These are phyloP conservation scores for Rhyacophila brunnea DNA, from an alignment of 1,140 invertebrate species.

Conservation along the genomic window DNA sequence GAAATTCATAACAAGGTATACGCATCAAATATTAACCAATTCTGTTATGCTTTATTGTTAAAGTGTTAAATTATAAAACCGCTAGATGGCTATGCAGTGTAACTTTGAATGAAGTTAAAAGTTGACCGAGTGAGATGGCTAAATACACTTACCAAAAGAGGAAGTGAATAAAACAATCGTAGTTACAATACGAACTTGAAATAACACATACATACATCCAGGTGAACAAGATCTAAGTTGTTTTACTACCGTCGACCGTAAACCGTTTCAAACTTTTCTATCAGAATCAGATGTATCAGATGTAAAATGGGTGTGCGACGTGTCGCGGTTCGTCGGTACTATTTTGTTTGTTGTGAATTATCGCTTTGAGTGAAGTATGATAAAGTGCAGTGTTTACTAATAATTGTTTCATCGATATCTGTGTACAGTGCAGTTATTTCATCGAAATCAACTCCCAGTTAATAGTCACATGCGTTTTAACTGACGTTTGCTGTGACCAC, in stretches of 20 bases:
- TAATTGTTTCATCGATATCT: constrained; percentile 19
- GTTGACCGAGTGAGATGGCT: constrained; percentile 37
- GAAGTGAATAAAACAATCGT: constrained; percentile 1
- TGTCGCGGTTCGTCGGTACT: constrained; percentile 39
- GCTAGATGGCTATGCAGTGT: constrained; percentile 14
- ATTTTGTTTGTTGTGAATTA: constrained; percentile 17
- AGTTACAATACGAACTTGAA: neutral
- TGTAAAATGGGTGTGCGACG: constrained; percentile 55
- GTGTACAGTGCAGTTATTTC: constrained; percentile 24
- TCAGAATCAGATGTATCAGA: constrained; percentile 55
- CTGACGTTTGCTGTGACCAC: constrained; percentile 48
- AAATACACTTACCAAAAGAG: constrained; percentile 24
- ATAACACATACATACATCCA: constrained; percentile 40
- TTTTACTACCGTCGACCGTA: constrained; percentile 58
- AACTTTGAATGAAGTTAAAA: neutral
- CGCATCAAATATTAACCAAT: too few relatives aligned
- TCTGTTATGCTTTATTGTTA: too few relatives aligned
- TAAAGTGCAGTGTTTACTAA: constrained; percentile 18
- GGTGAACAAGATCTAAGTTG: constrained; percentile 54
- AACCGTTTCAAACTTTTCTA: constrained; percentile 41
- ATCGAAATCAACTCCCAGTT: constrained; percentile 15
- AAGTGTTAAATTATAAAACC: too few relatives aligned
- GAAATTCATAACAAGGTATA: too few relatives aligned
- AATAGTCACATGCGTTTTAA: constrained; percentile 39
- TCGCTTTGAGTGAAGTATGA: constrained; percentile 17